These are phyloP conservation scores for Lamproptera curius DNA, from an alignment of 2,888 invertebrate genomes.

Conservation along the genomic window DNA sequence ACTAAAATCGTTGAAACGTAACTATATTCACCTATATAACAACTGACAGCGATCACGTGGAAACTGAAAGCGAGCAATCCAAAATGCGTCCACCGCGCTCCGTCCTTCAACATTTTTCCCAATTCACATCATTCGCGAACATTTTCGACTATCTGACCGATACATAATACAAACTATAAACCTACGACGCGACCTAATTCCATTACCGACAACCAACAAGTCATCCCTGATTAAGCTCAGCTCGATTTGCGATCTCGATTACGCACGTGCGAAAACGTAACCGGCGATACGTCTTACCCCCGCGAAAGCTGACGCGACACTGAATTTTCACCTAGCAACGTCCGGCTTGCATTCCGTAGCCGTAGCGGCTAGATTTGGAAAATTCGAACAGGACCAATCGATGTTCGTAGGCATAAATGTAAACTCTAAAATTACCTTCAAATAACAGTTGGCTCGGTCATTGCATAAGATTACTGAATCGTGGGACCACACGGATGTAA, in stretches of 20 bases:
- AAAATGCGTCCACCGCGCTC: conserved; percentile 51
- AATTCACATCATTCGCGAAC: conserved; percentile 58
- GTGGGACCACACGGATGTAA: conserved; percentile 3
- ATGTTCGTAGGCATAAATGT: background rate
- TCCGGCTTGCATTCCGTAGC: conserved; percentile 17
- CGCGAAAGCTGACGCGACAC: conserved; percentile 48
- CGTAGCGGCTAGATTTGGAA: conserved; percentile 21
- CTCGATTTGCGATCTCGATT: conserved; percentile 55
- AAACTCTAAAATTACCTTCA: background rate
- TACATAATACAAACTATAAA: conserved; percentile 41
- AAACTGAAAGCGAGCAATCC: conserved; percentile 57
- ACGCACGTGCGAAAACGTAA: conserved; percentile 36
- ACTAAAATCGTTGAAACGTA: too few species aligned
- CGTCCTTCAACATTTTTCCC: conserved; percentile 67
- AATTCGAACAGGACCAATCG: conserved; percentile 17
- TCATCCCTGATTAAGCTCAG: conserved; percentile 58
- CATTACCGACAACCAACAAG: conserved; percentile 43
- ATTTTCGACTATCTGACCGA: conserved; percentile 46
- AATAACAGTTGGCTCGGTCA: background rate
- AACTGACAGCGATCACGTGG: conserved; percentile 46
- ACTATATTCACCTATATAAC: conserved; percentile 57
- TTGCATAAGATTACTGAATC: background rate
- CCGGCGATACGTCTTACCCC: conserved; percentile 34
- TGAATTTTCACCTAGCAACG: conserved; percentile 32
- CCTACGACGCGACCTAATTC: conserved; percentile 49